Evolutionary conservation across 2,797 vertebrate genomes (phyloP).

Genomic region (Steatocranus sp.): DNA sequence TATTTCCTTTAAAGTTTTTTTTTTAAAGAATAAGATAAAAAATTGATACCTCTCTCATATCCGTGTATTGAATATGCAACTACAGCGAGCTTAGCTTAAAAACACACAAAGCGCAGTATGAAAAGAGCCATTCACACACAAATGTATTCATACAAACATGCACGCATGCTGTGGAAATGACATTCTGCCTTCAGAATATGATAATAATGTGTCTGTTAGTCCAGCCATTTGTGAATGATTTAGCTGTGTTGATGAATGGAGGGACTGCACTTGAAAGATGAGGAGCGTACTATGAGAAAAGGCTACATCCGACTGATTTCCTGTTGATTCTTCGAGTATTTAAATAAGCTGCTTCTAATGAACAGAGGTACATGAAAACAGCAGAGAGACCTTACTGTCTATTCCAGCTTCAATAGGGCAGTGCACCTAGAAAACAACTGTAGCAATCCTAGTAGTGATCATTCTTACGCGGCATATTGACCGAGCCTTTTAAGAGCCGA

Average conservation of each 20-base stretch:
- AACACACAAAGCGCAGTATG: not conserved
- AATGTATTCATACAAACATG: not conserved
- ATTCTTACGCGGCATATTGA: not conserved
- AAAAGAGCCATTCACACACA: not conserved
- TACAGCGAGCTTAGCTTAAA: not conserved
- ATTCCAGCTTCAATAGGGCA: not conserved
- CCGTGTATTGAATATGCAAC: not conserved
- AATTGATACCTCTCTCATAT: not conserved
- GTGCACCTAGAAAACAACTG: not conserved
- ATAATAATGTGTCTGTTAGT: conserved; percentile 26
- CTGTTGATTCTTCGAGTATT: conserved; percentile 39
- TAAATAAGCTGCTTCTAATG: conserved; percentile 26
- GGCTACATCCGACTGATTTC: conserved; percentile 22
- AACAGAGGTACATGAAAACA: conserved; percentile 11
- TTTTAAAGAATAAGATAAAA: not conserved
- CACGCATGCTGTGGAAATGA: not conserved
- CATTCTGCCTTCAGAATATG: not conserved
- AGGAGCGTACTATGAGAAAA: not conserved
- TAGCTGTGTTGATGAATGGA: conserved; percentile 14
- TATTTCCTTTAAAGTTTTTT: not conserved
- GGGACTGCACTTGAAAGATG: conserved; percentile 13
- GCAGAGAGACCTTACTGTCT: not conserved
- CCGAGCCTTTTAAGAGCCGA: not conserved
- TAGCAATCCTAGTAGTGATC: not conserved
- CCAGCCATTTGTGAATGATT: conserved; percentile 14